Conservation (phyloP, 2,113 vertebrate species). For the Diadophis punctatus region DNA sequence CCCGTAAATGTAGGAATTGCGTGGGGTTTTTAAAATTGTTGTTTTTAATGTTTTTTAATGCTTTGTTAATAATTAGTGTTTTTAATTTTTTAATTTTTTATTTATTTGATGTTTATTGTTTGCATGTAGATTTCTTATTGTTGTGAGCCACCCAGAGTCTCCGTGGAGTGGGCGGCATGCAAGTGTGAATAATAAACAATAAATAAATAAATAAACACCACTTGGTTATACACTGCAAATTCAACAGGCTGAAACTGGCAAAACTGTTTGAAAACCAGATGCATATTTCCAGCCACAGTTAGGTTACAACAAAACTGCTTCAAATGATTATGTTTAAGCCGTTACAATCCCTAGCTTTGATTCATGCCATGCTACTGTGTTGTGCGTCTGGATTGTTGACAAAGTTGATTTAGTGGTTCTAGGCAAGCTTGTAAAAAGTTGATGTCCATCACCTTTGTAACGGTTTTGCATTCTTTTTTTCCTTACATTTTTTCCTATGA, state of each 20-base stretch:
- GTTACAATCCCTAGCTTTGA: background rate
- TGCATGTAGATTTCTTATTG: too few relatives aligned
- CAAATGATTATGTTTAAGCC: background rate
- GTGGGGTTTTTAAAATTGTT: too few relatives aligned
- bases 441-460: background rate
- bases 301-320: background rate
- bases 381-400: background rate
- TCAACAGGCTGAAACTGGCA: background rate
- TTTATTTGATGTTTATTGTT: too few relatives aligned
- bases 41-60: too few relatives aligned
- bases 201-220: too few relatives aligned
- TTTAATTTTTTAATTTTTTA: too few relatives aligned
- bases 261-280: background rate
- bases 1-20: too few relatives aligned
- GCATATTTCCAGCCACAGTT: background rate
- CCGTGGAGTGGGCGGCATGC: too few relatives aligned
- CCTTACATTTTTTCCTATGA: background rate
- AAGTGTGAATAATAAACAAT: too few relatives aligned
- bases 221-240: background rate
- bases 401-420: background rate
- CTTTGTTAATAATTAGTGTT: too few relatives aligned
- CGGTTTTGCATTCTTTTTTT: background rate
- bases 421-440: background rate
- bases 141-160: too few relatives aligned
- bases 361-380: background rate